Base-by-base conservation (phyloP, 1,140 invertebrate species). In the Pteromalus puparum region DNA sequence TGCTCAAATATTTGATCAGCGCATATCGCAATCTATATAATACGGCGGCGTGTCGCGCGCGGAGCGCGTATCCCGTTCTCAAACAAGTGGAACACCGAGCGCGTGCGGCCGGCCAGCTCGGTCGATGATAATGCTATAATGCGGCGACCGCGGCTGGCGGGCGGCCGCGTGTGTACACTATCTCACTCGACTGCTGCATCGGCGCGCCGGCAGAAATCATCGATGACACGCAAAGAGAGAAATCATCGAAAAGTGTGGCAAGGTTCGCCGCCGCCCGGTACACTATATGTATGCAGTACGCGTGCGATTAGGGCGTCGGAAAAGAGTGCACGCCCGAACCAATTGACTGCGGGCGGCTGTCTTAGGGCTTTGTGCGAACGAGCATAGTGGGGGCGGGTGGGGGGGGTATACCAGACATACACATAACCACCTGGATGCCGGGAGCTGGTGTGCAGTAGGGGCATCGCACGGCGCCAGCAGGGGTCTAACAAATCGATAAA, bases 401-500 rank as follows among this genome's bases (percentile, higher is more conserved):
- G 72, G 72, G 70, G 28, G 30, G 68, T 42, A 9, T 42, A 42
- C 38, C 38, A 12, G 38, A 42, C 10, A 26, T 70, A 74, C 84
- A 78, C 65, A 28, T 88, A 88, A n/a, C n/a, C 83, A 89, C 88
- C 87, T 77, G 87, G 74, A 85, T 77, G 74, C 87, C n/a, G n/a
- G n/a, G 87, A 75, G 48, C 24, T 18, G 3, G 15, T 90, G 88
- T 90, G 91, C 91, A 89, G 38, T 42, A 42, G 91, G 89, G 67
- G 61, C 46, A 75, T 42, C 18, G 85, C 42, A 61, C 72, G 61
- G 79, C n/a, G 80, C 87, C 83, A 89, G 89, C 90, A 89, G 90
- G 91, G 90, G 90, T 92, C 90, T 91, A 82, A 92, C 92, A 91
- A 93, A 93, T 93, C 92, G 92, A 93, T 93, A 93, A 93, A 93